Conservation (phyloP, 2,113 vertebrate genomes). For the Bucco capensis region DNA sequence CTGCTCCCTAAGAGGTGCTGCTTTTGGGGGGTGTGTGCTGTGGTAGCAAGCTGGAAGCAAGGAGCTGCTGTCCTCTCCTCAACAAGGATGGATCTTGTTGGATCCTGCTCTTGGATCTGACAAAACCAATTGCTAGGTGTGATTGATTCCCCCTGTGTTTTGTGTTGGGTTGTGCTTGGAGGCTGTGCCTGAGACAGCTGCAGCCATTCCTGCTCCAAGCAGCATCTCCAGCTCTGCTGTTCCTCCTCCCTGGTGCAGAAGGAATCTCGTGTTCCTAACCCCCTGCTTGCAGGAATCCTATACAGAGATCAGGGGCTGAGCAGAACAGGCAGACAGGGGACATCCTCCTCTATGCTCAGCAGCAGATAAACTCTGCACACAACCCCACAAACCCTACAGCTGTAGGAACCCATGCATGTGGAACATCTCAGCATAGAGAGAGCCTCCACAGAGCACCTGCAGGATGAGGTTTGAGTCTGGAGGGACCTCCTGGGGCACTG, state of each 20-base stretch:
- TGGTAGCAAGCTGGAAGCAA: neutral
- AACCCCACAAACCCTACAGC: neutral
- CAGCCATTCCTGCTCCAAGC: too few species aligned
- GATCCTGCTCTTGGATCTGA: accelerated
- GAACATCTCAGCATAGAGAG: accelerated
- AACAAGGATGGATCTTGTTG: neutral
- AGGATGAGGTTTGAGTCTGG: accelerated
- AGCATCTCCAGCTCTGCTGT: neutral
- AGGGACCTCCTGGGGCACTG: neutral
- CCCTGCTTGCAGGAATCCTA: too few species aligned
- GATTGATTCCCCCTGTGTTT: neutral
- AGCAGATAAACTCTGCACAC: neutral
- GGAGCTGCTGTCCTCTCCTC: neutral
- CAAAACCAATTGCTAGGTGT: accelerated
- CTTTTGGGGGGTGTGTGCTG: accelerated
- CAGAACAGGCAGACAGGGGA: accelerated
- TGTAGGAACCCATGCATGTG: accelerated
- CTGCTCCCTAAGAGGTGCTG: neutral
- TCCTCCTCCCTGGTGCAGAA: neutral
- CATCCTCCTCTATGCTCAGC: neutral
- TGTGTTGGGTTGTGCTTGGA: neutral
- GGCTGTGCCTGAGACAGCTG: neutral
- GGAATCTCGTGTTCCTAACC: too few species aligned
- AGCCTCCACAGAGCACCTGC: accelerated
- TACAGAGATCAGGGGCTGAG: too few species aligned